A percentile compares a stretch with the other conserved stretches of the same genome.
phyloP scores from a whole-genome alignment of 2,888 invertebrate genomes.

The Hyppa rectilinea region DNA sequence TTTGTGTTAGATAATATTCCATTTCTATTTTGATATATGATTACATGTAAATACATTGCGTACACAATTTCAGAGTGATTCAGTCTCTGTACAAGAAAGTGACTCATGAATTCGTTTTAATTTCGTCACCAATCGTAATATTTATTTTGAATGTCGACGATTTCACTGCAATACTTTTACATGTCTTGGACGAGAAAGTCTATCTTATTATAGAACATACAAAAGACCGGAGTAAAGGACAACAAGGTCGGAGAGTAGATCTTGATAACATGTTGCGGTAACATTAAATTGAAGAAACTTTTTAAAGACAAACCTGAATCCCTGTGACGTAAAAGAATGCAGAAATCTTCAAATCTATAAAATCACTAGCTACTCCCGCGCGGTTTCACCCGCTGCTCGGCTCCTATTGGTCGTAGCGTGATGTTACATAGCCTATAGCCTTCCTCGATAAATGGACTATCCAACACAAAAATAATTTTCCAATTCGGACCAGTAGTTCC shows the following conservation, averaged over 20 bases:
- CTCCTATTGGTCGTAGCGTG: no score
- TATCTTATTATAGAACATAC: not conserved
- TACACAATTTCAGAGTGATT: slow-evolving; percentile 42
- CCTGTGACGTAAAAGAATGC: not conserved
- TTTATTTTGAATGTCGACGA: slow-evolving; percentile 20
- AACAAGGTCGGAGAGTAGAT: not conserved
- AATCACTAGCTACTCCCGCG: no score
- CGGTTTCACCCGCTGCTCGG: no score
- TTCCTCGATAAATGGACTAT: no score
- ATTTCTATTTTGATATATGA: slow-evolving; percentile 42
- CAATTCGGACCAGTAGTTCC: no score
- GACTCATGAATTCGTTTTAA: slow-evolving; percentile 33
- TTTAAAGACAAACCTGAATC: not conserved
- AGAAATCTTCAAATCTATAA: not conserved
- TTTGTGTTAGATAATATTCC: not conserved
- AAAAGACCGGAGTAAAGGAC: not conserved
- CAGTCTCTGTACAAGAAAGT: slow-evolving; percentile 26
- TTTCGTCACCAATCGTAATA: slow-evolving; percentile 14
- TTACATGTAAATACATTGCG: slow-evolving; percentile 36
- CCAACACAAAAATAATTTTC: no score
- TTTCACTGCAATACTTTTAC: not conserved
- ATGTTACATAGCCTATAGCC: no score
- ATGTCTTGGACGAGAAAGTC: slow-evolving; percentile 1
- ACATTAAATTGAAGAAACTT: not conserved
- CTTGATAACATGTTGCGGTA: slow-evolving; percentile 7